Conservation (phyloP, 2,113 vertebrate species). For the Oxyruncus cristatus region DNA sequence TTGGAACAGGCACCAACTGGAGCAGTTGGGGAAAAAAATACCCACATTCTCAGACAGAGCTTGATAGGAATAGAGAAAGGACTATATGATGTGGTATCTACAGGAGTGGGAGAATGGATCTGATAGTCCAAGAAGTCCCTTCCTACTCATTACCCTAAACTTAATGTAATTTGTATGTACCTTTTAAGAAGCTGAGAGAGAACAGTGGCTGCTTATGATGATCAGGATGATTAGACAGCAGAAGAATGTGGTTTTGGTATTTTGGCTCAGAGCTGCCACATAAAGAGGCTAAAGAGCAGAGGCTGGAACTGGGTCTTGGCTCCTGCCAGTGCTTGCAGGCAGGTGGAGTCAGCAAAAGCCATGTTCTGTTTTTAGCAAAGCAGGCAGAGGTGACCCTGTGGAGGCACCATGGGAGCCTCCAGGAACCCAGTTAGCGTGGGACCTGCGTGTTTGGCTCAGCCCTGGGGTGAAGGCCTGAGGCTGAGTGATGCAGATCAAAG, state of each 20-base stretch:
- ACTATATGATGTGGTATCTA: slow-evolving; percentile 13
- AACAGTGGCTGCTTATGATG: not conserved
- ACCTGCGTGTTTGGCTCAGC: not conserved
- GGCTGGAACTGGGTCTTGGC: not conserved
- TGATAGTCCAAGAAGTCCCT: not conserved
- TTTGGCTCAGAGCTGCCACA: not conserved
- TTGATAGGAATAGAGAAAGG: not conserved
- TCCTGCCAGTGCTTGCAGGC: not conserved
- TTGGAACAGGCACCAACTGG: not conserved
- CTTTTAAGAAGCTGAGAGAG: not conserved
- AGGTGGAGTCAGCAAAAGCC: not conserved
- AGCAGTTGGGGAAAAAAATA: not conserved
- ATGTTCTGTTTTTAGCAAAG: not conserved
- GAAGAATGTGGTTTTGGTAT: slow-evolving; percentile 24
- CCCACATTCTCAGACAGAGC: not conserved
- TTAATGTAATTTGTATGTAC: not conserved
- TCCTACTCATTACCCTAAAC: slow-evolving; percentile 17
- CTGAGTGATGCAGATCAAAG: not conserved
- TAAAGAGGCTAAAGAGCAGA: not conserved
- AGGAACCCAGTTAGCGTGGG: not conserved
- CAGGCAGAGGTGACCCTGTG: not conserved
- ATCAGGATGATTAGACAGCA: not conserved
- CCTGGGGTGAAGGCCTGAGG: not conserved
- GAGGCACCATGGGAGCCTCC: not conserved
- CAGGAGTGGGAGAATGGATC: not conserved